phyloP scores from a whole-genome alignment of 1,140 invertebrate species.

The Uloborus diversus region DNA sequence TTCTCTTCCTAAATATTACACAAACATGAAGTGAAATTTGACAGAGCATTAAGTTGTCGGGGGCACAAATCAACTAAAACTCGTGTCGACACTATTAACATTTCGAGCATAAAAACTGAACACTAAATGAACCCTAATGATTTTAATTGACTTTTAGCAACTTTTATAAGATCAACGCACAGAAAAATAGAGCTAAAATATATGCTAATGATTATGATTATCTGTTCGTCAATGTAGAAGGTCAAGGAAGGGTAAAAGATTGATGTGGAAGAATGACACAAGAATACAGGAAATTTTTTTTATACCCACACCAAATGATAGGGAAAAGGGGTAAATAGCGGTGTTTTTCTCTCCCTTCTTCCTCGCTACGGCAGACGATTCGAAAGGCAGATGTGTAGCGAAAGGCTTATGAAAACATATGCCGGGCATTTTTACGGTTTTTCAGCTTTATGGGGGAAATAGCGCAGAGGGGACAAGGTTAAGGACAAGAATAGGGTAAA shows the following conservation, averaged over 20 bases:
- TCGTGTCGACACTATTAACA: background rate
- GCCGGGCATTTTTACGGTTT: constrained; percentile 5
- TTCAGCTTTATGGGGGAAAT: constrained; percentile 2
- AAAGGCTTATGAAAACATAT: constrained; percentile 37
- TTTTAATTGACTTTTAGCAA: background rate
- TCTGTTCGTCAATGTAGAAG: background rate
- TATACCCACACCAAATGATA: background rate
- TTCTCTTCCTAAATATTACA: too few relatives aligned
- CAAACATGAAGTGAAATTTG: too few relatives aligned
- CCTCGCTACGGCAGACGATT: background rate
- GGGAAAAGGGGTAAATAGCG: background rate
- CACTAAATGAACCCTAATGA: too few relatives aligned
- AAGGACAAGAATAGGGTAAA: constrained; percentile 36
- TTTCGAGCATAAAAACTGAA: background rate
- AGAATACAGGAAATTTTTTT: background rate
- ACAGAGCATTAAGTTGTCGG: too few relatives aligned
- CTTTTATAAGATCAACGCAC: background rate
- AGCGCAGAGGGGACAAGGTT: constrained; percentile 29
- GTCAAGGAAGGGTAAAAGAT: background rate
- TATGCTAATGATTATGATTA: background rate
- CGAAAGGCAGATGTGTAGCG: constrained; percentile 26
- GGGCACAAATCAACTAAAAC: background rate
- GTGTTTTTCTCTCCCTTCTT: background rate
- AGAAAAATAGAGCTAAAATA: background rate
- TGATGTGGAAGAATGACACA: too few relatives aligned